phyloP scores from a whole-genome alignment of 2,888 invertebrate genomes.

The Volucella inanis region DNA sequence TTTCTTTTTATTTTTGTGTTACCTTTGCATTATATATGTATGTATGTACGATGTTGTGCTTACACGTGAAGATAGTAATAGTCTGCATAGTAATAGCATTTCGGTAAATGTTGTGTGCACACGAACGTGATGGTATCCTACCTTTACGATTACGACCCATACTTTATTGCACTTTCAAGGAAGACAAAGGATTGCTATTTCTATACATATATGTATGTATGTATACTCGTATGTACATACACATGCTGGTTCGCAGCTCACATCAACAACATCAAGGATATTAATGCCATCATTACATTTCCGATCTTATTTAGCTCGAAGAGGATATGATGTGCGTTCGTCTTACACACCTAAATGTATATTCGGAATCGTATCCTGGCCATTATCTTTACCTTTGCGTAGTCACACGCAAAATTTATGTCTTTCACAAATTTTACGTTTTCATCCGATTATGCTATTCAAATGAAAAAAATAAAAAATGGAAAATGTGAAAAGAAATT shows the following conservation, averaged over 20 bases:
- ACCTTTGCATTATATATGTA: slow-evolving; percentile 41
- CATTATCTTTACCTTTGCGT: slow-evolving; percentile 39
- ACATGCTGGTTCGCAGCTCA: background rate
- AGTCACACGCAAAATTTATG: slow-evolving; percentile 47
- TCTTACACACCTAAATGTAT: slow-evolving; percentile 49
- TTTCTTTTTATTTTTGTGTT: background rate
- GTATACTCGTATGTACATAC: too few relatives aligned
- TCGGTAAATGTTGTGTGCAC: slow-evolving; percentile 21
- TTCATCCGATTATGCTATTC: slow-evolving; percentile 63
- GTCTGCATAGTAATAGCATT: background rate
- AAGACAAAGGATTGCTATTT: slow-evolving; percentile 3
- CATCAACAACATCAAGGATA: slow-evolving; percentile 57
- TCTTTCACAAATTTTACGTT: slow-evolving; percentile 51
- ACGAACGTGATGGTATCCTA: slow-evolving; percentile 36
- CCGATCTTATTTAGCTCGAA: slow-evolving; percentile 65
- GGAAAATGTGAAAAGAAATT: background rate
- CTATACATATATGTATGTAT: too few relatives aligned
- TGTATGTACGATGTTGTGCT: slow-evolving; percentile 46
- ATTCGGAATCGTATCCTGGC: slow-evolving; percentile 28
- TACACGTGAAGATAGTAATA: too few relatives aligned
- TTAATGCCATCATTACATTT: slow-evolving; percentile 71
- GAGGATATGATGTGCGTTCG: slow-evolving; percentile 51
- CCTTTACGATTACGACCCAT: slow-evolving; percentile 58
- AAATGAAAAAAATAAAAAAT: slow-evolving; percentile 52
- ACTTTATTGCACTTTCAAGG: slow-evolving; percentile 46